Evolutionary conservation across 2,888 invertebrate genomes (phyloP), one percentile per base, ranked within the genome.

Genomic region (Apotomis betuletana): DNA sequence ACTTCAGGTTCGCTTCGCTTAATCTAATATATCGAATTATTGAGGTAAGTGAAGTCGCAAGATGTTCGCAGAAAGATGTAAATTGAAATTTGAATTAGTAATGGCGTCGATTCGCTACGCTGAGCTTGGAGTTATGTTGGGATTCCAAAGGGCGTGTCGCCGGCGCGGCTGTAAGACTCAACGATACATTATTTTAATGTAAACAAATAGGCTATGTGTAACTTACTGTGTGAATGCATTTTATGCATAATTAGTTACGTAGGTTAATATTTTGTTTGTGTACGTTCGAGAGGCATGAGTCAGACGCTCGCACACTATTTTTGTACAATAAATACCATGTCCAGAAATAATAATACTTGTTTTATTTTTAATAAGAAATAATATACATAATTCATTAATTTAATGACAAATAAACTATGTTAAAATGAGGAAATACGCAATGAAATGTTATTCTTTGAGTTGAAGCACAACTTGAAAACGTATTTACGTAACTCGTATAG

Each of bases 271-370:
- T 90, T 90, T 90, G 91, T 92, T 91, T 90, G 91, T 92, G 90
- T 90, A 88, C 86, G 90, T 90, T 38, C 88, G 88, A 88, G 90
- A 90, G 86, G 87, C 90, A 91, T 90, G 91, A 89, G 88, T 90
- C 89, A 89, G 90, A 89, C 90, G 90, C 91, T 91, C 91, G 92
- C 92, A 92, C 92, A 92, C 90, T 93, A 93, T 93, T 93, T 93
- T 93, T 93, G 91, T 93, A 93, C 91, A 93, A 93, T 93, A 93
- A 72, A 92, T 91, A 92, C 90, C 90, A 90, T 91, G 92, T 91
- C 91, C 91, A 87, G 87, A 90, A 87, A 86, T 84, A 81, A 82
- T 73, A 76, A 78, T 74, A 78, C 80, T 91, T 88, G 91, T 93
- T 93, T 93, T 88, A 91, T 92, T 92, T 75, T 73, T 49, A 9